These are phyloP conservation scores for Drosophila hydei DNA, from an alignment of 1,140 invertebrate species.

Conservation along the genomic window DNA sequence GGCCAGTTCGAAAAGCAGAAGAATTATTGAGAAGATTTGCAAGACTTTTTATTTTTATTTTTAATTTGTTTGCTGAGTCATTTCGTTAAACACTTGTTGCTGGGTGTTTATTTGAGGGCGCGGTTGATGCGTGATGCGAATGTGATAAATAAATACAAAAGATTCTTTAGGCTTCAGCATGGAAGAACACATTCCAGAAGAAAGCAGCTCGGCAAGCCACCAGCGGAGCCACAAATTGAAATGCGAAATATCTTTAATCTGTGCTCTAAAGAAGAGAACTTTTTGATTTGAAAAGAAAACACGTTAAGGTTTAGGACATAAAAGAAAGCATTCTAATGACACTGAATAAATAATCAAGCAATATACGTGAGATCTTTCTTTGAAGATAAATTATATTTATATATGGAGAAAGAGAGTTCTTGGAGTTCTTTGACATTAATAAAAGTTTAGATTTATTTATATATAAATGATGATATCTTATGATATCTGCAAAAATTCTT, in stretches of 20 bases:
- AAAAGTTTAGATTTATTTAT: too few relatives aligned
- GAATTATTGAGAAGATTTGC: slow-evolving; percentile 17
- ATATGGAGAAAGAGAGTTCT: background rate
- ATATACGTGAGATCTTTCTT: background rate
- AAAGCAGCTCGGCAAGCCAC: background rate
- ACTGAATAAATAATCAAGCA: background rate
- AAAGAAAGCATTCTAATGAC: background rate
- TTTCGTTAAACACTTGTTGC: slow-evolving; percentile 16
- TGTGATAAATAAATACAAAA: slow-evolving; percentile 45
- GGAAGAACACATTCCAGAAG: slow-evolving; percentile 6
- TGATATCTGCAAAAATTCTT: too few relatives aligned
- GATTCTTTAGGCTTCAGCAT: background rate
- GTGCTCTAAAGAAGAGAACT: background rate
- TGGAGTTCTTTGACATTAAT: background rate
- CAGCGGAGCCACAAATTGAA: background rate
- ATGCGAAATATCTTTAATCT: background rate
- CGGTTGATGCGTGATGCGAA: slow-evolving; percentile 14
- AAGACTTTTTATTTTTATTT: background rate
- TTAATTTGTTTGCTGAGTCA: slow-evolving; percentile 11
- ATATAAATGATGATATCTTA: too few relatives aligned
- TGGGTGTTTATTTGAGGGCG: slow-evolving; percentile 35
- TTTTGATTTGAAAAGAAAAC: background rate
- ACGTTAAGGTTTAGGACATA: background rate
- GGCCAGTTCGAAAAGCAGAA: slow-evolving; percentile 14
- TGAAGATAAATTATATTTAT: background rate